A percentile compares a stretch with the other conserved stretches of the same genome.
Evolutionary conservation across 2,113 vertebrate species (phyloP).

Genomic region (Vireo altiloquus): DNA sequence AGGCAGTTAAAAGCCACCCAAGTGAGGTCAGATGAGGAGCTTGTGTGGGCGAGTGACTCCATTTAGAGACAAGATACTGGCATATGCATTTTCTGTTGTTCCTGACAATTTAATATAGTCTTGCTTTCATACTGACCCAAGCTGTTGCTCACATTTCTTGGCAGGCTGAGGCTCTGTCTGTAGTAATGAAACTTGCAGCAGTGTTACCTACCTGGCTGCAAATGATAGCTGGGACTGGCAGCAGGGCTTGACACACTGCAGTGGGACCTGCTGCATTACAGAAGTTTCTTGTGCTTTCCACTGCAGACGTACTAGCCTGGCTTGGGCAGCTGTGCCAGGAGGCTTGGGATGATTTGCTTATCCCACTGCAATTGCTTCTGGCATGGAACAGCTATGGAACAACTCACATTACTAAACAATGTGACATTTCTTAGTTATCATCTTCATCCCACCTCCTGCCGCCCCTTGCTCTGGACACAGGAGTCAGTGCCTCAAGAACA

Average conservation of each 20-base stretch:
- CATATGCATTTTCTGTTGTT: neutral
- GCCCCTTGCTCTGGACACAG: neutral
- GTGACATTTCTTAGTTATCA: neutral
- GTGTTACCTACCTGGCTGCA: neutral
- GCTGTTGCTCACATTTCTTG: neutral
- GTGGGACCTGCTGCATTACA: rapidly evolving
- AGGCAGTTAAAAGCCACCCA: slow-evolving; percentile 1
- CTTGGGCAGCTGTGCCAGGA: neutral
- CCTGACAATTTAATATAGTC: neutral
- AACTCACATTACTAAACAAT: neutral
- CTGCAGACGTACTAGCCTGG: rapidly evolving
- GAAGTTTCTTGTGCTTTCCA: neutral
- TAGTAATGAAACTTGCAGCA: neutral
- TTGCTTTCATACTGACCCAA: neutral
- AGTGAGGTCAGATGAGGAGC: neutral
- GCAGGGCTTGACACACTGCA: neutral
- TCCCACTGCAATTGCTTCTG: neutral
- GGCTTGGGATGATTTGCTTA: neutral
- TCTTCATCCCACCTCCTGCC: neutral
- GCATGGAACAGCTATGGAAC: neutral
- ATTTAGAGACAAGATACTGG: neutral
- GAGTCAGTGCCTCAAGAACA: neutral
- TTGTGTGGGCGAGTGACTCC: neutral
- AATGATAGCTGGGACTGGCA: neutral
- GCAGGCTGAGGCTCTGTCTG: neutral